phyloP scores from a whole-genome alignment of 2,797 vertebrate genomes.

The Neoniphon sammara region DNA sequence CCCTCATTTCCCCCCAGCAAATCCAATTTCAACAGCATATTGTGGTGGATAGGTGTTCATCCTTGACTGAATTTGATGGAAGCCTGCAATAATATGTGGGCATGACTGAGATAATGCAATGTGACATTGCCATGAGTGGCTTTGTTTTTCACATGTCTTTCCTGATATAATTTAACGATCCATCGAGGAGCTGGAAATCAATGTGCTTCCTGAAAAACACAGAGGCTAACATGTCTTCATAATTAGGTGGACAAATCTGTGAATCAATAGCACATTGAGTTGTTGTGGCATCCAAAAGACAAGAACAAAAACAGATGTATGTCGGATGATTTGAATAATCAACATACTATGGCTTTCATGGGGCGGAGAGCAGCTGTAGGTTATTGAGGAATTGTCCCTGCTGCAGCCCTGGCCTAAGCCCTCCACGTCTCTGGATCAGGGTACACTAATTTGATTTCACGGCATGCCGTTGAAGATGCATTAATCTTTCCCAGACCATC shows the following conservation, averaged over 20 bases:
- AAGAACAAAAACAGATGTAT: conserved; percentile 35
- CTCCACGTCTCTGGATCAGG: conserved; percentile 77
- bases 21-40: conserved; percentile 76
- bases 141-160: conserved; percentile 60
- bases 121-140: conserved; percentile 68
- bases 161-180: conserved; percentile 64
- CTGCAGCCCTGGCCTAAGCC: conserved; percentile 67
- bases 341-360: conserved; percentile 56
- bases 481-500: conserved; percentile 85
- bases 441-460: conserved; percentile 88
- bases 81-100: conserved; percentile 60
- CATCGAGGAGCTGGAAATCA: conserved; percentile 33
- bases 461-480: conserved; percentile 82
- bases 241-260: conserved; percentile 38
- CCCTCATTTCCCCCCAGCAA: conserved; percentile 63
- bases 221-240: conserved; percentile 27
- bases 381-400: conserved; percentile 71
- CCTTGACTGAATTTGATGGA: conserved; percentile 75
- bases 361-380: conserved; percentile 41
- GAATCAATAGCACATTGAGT: conserved; percentile 28
- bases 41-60: conserved; percentile 67
- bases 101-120: conserved; percentile 69
- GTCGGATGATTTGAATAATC: conserved; percentile 52
- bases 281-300: conserved; percentile 9
- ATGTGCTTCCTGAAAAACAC: conserved; percentile 36